Base-by-base conservation (phyloP, 2,113 vertebrate genomes). In the Cavia aperea region DNA sequence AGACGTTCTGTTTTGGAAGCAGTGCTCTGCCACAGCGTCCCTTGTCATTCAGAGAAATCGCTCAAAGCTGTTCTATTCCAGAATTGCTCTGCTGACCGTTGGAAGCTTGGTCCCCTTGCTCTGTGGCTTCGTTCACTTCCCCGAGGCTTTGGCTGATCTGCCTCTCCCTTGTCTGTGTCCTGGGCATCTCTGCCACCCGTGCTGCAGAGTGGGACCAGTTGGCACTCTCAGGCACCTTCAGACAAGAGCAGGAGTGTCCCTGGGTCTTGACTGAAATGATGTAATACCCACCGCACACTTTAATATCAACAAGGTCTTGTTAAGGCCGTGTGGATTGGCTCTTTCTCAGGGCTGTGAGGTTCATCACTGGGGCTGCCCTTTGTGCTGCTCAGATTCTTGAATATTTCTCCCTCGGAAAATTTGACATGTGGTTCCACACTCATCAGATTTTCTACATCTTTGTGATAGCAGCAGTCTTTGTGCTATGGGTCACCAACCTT, bases 261-360 rank as follows among this genome's bases (percentile, higher is more conserved):
- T 99, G 97, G 99, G 99, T 88, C 98, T 99, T 65, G 99, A 99
- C 89, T 96, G 99, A 90, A 99, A 99, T 4, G 99, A 99, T 1
- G 98, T 99, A 26, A 98, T 99, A 81, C 99, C 99, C 92, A 99
- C 99, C 92, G 98, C 99, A 98, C 99, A 99, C 97, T 99, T 99
- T 97, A 99, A 99, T 72, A 99, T 99, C 0, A 98, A 99, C 0
- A 99, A 99, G 94, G 99, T 99, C 75, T 99, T 21, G 98, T 99
- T 36, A 99, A 99, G 96, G 99, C 99, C 94, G 99, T 97, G 99
- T 99, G 99, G 99, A 99, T 96, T 99, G 99, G 99, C 99, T 99
- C 96, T 99, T 99, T 97, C 98, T 99, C 95, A 99, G 99, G 99
- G 99, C 98, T 0, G 98, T 99, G 93, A 99, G 99, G 99, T 99